phyloP scores from a whole-genome alignment of 2,113 vertebrate species.

The Arvicanthis niloticus region DNA sequence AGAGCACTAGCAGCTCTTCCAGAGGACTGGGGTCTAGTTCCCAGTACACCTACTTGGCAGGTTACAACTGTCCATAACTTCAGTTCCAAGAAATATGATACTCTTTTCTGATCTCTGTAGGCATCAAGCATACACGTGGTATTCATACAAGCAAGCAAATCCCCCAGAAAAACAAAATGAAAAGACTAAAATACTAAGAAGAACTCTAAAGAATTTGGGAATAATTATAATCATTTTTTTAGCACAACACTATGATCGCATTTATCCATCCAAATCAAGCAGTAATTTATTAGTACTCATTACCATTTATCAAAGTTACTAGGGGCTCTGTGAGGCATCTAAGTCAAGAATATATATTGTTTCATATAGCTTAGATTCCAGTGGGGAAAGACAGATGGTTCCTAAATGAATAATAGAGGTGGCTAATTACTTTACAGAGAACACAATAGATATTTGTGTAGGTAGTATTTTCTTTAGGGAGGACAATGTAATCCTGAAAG shows the following conservation, averaged over 20 bases:
- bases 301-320: background rate
- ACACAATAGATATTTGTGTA: background rate
- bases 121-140: background rate
- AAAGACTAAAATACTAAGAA: background rate
- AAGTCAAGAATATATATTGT: background rate
- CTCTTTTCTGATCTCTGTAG: background rate
- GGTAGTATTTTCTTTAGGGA: conserved; percentile 33
- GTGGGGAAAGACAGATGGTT: background rate
- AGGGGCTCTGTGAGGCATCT: background rate
- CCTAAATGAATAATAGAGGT: background rate
- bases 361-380: background rate
- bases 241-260: background rate
- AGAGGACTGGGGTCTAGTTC: background rate
- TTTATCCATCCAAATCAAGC: background rate
- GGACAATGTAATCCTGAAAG: background rate
- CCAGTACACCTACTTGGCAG: background rate
- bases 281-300: background rate
- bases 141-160: background rate
- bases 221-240: background rate
- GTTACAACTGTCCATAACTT: background rate
- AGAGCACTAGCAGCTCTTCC: background rate
- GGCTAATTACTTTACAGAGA: background rate
- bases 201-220: background rate
- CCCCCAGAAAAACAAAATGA: background rate
- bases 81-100: background rate